Conservation (phyloP, 53 echinoderm and acorn worm species). For the Echinometra lucunter region DNA sequence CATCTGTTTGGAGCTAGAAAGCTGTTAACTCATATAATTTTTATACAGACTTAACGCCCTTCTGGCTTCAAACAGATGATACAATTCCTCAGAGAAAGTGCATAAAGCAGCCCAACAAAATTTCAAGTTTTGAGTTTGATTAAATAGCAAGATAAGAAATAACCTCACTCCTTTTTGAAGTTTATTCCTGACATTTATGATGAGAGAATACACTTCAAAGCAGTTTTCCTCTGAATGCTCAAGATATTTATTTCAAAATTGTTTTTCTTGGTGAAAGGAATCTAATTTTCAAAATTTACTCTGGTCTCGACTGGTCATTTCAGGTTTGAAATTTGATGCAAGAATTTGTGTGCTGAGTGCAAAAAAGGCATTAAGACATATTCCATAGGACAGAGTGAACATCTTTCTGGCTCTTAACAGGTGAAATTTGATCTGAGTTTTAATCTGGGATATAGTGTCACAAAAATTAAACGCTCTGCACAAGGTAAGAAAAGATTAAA, state of each 20-base stretch:
- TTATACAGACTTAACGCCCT: too few relatives aligned
- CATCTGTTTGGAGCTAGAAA: too few relatives aligned
- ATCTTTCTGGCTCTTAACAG: not conserved
- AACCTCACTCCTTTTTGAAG: not conserved
- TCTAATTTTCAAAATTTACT: not conserved
- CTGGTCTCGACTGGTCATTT: not conserved
- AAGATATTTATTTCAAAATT: conserved; percentile 19
- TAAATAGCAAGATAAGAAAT: not conserved
- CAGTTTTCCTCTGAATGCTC: not conserved
- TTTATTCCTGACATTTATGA: not conserved
- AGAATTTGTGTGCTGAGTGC: not conserved
- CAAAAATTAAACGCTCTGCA: not conserved
- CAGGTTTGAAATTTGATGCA: not conserved
- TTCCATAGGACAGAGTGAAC: not conserved
- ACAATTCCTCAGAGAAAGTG: not conserved
- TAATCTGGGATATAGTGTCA: not conserved
- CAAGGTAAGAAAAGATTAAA: conserved; percentile 13
- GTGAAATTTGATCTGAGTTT: not conserved
- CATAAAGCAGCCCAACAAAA: not conserved
- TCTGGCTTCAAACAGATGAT: too few relatives aligned
- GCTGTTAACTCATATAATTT: too few relatives aligned
- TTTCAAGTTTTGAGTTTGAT: not conserved
- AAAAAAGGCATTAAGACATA: not conserved
- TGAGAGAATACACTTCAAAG: not conserved
- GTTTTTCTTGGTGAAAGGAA: not conserved